Evolutionary conservation across 2,888 invertebrate genomes (phyloP).

Genomic region (Andrena flavipes): DNA sequence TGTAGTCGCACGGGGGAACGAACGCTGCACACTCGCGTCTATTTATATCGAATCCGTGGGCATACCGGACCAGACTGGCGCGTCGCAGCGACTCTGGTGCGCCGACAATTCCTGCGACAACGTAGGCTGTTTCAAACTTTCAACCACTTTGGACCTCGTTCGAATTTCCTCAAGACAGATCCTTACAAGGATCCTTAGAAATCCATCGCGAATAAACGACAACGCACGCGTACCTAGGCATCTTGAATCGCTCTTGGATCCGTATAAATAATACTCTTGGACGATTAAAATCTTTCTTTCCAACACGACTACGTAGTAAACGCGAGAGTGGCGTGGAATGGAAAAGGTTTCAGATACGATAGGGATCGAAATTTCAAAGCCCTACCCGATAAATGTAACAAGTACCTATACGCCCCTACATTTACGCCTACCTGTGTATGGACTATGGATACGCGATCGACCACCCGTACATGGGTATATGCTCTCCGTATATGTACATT

Average conservation of each 20-base stretch:
- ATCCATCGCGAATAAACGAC: too few species aligned
- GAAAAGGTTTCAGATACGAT: not conserved
- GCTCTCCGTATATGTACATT: slow-evolving; percentile 21
- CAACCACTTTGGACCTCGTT: not conserved
- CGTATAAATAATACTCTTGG: not conserved
- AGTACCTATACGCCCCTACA: slow-evolving; percentile 27
- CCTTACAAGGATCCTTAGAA: not conserved
- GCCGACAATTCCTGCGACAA: slow-evolving; percentile 28
- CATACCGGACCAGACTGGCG: slow-evolving; percentile 68
- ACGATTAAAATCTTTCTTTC: not conserved
- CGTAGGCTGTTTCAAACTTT: slow-evolving; percentile 1
- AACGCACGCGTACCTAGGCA: too few species aligned
- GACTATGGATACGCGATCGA: slow-evolving; percentile 58
- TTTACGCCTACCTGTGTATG: slow-evolving; percentile 39
- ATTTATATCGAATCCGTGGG: slow-evolving; percentile 73
- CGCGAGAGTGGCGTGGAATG: not conserved
- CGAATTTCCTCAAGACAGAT: not conserved
- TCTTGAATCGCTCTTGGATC: too few species aligned
- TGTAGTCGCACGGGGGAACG: slow-evolving; percentile 29
- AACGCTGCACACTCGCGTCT: slow-evolving; percentile 52
- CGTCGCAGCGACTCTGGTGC: slow-evolving; percentile 41
- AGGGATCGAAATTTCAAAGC: slow-evolving; percentile 38
- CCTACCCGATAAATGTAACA: slow-evolving; percentile 42
- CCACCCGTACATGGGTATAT: slow-evolving; percentile 64
- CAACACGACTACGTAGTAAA: not conserved